Conservation (phyloP, 2,113 vertebrate genomes). For the Protomyctophum bolini region DNA sequence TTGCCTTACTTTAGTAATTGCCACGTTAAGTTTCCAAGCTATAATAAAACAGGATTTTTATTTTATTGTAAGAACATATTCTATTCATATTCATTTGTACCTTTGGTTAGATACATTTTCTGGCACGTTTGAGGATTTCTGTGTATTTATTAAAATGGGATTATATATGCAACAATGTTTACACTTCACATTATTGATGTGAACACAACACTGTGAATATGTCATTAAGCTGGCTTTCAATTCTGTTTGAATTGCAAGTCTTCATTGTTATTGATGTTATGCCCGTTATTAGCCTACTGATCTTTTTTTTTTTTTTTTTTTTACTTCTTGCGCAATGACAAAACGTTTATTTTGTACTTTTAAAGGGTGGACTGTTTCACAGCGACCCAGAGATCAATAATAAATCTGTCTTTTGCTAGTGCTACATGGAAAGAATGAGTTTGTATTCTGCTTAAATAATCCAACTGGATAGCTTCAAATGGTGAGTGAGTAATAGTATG, state of each 20-base stretch:
- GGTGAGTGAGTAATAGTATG: constrained; percentile 24
- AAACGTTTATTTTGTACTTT: constrained; percentile 47
- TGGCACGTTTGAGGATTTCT: constrained; percentile 37
- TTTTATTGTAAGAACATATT: constrained; percentile 21
- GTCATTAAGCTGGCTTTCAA: constrained; percentile 47
- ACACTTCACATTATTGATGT: constrained; percentile 67
- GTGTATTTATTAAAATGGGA: constrained; percentile 58
- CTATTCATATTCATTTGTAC: constrained; percentile 1
- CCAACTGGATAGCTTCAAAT: constrained; percentile 47
- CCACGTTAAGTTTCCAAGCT: constrained; percentile 1
- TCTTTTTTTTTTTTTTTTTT: constrained; percentile 27
- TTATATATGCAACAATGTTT: constrained; percentile 71
- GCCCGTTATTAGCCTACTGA: constrained; percentile 23
- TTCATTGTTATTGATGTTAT: constrained; percentile 46
- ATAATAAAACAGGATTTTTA: constrained; percentile 14
- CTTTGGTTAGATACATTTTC: constrained; percentile 8
- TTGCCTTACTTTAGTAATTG: constrained; percentile 63
- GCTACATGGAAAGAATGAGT: constrained; percentile 29
- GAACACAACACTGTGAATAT: constrained; percentile 73
- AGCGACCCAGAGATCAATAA: constrained; percentile 15
- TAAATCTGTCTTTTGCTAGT: constrained; percentile 33
- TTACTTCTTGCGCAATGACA: constrained; percentile 37
- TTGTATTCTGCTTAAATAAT: constrained; percentile 64
- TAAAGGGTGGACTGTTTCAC: constrained; percentile 22
- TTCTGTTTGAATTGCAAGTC: constrained; percentile 54